Base-by-base conservation (phyloP, 1,140 invertebrate species). In the Coelopa frigida region DNA sequence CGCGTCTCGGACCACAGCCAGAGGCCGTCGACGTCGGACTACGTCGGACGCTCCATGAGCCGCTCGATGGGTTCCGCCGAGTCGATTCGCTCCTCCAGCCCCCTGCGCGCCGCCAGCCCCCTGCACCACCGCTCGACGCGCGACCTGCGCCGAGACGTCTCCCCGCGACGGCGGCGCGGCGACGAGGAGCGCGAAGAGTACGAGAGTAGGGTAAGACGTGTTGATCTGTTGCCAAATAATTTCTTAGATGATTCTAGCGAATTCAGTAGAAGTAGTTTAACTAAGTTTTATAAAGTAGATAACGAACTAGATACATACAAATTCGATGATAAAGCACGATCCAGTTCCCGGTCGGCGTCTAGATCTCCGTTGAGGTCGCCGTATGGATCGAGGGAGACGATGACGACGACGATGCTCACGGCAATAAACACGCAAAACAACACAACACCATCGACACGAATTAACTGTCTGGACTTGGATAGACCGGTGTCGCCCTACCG, bases 231-330 rank as follows among this genome's bases (percentile, higher is more conserved):
- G 61, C 63, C 64, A 67, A 67, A 67, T 67, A 60, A 64, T 41
- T 46, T 55, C 51, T 51, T 23, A 44, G 60, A 66, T 63, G 58
- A 61, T 54, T 51, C 47, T 67, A 63, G 60, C 52, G 56, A 63
- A 46, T 46, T 58, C 54, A 65, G 58, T 66, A 63, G 58, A 53
- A 53, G 48, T 67, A 67, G 63, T 61, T 63, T 67, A 67, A 66
- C 60, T 52, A 62, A 62, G 55, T 63, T 67, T 66, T 57, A 66
- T 55, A 66, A 67, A 66, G 63, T 67, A 67, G 63, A 67, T 67
- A 67, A 62, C 56, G 59, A 67, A 64, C 61, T 67, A 64, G 61
- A 64, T 54, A 58, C 61, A 39, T 64, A 57, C 55, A 63, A 59
- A 49, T 59, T 58, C 49, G 62, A 59, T 37, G 63, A 67, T 15